phyloP scores from a whole-genome alignment of 2,113 vertebrate species.

The Setophaga petechia region DNA sequence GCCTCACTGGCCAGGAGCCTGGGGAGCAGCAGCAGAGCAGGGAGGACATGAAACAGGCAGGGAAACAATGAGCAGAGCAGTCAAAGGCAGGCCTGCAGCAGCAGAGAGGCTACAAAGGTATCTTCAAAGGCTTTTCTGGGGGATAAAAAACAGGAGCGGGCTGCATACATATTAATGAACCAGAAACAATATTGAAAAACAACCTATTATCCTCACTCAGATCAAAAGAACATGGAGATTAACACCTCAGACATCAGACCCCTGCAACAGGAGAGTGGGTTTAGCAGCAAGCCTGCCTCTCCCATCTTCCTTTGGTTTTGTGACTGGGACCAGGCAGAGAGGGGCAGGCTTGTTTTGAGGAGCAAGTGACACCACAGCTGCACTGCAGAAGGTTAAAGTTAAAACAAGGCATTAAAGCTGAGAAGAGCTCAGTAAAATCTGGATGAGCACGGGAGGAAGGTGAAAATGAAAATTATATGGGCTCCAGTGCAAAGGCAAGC shows the following conservation, averaged over 20 bases:
- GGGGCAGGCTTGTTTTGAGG: not conserved
- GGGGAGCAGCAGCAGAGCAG: not conserved
- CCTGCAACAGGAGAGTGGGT: not conserved
- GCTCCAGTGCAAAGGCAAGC: not conserved
- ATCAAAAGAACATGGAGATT: slow-evolving; percentile 70
- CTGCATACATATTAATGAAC: slow-evolving; percentile 72
- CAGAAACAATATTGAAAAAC: slow-evolving; percentile 69
- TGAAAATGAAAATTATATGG: not conserved
- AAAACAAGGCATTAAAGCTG: not conserved
- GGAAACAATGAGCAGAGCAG: slow-evolving; percentile 48
- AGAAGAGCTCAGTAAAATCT: not conserved
- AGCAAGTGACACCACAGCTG: not conserved
- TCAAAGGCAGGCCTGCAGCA: slow-evolving; percentile 64
- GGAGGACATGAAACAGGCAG: not conserved
- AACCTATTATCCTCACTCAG: slow-evolving; percentile 66
- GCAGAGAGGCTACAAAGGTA: slow-evolving; percentile 58
- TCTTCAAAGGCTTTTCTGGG: slow-evolving; percentile 62
- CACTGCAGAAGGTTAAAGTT: not conserved
- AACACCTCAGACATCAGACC: slow-evolving; percentile 63
- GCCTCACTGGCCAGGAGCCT: not conserved
- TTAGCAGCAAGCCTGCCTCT: slow-evolving; percentile 4
- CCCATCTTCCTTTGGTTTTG: not conserved
- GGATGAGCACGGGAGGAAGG: not conserved
- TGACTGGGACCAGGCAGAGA: not conserved
- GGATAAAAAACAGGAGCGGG: slow-evolving; percentile 13